A percentile compares a stretch with the other conserved stretches of the same genome.
Evolutionary conservation across 2,888 invertebrate genomes (phyloP).

Genomic region (Schrankia costaestrigalis): DNA sequence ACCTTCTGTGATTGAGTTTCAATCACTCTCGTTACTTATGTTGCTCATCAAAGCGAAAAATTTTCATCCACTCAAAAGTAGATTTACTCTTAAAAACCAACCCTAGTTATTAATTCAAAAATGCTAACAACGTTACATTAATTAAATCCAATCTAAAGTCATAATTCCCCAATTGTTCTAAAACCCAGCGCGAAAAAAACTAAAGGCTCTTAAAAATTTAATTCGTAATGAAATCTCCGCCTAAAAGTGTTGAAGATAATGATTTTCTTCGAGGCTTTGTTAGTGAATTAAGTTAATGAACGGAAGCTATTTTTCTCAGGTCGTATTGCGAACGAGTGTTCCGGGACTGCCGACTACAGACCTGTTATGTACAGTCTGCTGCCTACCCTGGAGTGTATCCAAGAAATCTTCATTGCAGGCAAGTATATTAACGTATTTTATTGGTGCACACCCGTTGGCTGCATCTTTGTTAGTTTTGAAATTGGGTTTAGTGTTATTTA

Average conservation of each 20-base stretch:
- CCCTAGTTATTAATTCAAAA: background rate
- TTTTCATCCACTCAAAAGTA: too few species aligned
- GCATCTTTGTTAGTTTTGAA: slow-evolving; percentile 4
- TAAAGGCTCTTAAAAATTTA: slow-evolving; percentile 6
- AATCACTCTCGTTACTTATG: too few species aligned
- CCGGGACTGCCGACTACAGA: slow-evolving; percentile 92
- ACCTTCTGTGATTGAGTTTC: too few species aligned
- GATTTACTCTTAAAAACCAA: too few species aligned
- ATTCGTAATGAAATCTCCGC: slow-evolving; percentile 9
- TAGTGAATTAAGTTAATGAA: slow-evolving; percentile 29
- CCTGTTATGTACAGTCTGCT: slow-evolving; percentile 96
- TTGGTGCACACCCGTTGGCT: slow-evolving; percentile 4
- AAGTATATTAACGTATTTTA: slow-evolving; percentile 22
- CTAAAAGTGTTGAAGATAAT: slow-evolving; percentile 23
- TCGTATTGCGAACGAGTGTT: slow-evolving; percentile 94
- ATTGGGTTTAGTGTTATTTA: slow-evolving; percentile 1
- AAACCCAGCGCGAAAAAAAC: slow-evolving; percentile 10
- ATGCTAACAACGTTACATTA: background rate
- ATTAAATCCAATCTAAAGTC: slow-evolving; percentile 5
- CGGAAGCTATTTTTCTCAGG: slow-evolving; percentile 58
- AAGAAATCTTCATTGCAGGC: slow-evolving; percentile 91
- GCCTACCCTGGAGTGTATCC: slow-evolving; percentile 96
- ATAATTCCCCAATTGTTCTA: slow-evolving; percentile 4
- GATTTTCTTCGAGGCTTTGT: slow-evolving; percentile 24
- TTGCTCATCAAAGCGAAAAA: too few species aligned